Percentiles rank a stretch among this genome's conserved stretches.
phyloP scores from a whole-genome alignment of 2,888 invertebrate genomes.

The Ptilodon capucinus region DNA sequence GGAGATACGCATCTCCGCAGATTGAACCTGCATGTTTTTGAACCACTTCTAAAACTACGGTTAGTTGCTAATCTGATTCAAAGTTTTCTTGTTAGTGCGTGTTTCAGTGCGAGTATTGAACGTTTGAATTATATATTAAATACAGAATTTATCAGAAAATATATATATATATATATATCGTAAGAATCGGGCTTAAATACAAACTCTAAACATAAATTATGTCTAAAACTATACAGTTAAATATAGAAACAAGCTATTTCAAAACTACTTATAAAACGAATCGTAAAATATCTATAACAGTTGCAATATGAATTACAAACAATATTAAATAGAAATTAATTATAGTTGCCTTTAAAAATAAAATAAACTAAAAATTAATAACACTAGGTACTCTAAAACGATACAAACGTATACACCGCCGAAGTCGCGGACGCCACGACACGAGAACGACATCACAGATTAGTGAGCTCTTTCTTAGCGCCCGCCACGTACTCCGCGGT shows the following conservation, averaged over 20 bases:
- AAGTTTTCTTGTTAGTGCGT: constrained; percentile 36
- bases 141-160: neutral
- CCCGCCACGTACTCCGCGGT: constrained; percentile 43
- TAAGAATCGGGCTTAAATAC: no score
- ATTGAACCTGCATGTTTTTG: constrained; percentile 32
- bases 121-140: neutral
- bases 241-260: neutral
- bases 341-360: neutral
- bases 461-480: constrained; percentile 46
- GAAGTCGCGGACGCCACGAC: neutral
- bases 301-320: neutral
- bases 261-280: neutral
- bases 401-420: neutral
- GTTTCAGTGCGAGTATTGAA: constrained; percentile 4
- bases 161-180: no score
- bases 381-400: neutral
- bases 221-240: neutral
- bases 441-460: neutral
- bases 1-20: constrained; percentile 38
- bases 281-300: neutral
- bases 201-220: neutral
- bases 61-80: constrained; percentile 25
- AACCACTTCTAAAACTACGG: constrained; percentile 7
- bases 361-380: neutral
- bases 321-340: neutral